A percentile compares a stretch with the other conserved stretches of the same genome.
These are phyloP conservation scores for Lasiommata megera DNA, from an alignment of 2,888 invertebrate genomes.

Conservation along the genomic window DNA sequence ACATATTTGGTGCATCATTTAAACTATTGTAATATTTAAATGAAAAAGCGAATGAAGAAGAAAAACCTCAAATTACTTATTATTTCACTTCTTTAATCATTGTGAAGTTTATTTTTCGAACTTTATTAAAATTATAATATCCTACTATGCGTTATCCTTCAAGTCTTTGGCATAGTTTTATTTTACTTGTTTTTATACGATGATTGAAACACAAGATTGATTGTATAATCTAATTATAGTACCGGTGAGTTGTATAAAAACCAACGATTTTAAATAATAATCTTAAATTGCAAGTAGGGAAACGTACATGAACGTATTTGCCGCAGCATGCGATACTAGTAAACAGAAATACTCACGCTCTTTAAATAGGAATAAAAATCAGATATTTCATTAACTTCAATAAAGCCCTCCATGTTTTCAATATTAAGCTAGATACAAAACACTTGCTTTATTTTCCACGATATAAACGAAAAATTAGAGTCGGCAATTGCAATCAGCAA, in stretches of 20 bases:
- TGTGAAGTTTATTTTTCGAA: too few species aligned
- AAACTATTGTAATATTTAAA: too few species aligned
- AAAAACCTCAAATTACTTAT: too few species aligned
- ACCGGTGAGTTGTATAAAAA: neutral
- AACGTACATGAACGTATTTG: conserved; percentile 6
- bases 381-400: conserved; percentile 87
- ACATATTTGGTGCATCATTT: too few species aligned
- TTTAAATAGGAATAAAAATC: conserved; percentile 89
- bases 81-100: too few species aligned
- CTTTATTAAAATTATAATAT: too few species aligned
- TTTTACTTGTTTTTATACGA: too few species aligned
- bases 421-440: neutral
- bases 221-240: neutral
- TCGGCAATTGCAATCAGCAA: neutral
- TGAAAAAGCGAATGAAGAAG: too few species aligned
- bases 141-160: too few species aligned
- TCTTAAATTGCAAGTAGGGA: too few species aligned
- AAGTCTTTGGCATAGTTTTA: too few species aligned
- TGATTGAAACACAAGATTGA: neutral
- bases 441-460: neutral
- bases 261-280: neutral
- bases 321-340: conserved; percentile 24
- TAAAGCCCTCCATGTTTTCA: conserved; percentile 79
- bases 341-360: conserved; percentile 83
- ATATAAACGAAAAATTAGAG: neutral